These are phyloP conservation scores for Zonotrichia leucophrys DNA, from an alignment of 2,113 vertebrate species.

Conservation along the genomic window DNA sequence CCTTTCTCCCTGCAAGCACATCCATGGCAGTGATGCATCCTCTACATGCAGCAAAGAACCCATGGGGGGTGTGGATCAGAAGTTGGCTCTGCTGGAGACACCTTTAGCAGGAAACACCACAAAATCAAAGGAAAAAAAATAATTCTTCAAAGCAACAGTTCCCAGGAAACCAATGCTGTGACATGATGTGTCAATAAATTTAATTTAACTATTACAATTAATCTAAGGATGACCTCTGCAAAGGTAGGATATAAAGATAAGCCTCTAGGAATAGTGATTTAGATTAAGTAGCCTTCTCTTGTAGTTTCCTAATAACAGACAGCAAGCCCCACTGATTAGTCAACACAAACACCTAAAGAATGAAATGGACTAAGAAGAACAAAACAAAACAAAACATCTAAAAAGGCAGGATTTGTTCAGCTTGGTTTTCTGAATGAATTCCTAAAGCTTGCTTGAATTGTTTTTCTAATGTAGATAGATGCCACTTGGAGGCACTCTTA, in stretches of 20 bases:
- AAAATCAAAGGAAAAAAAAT: not conserved
- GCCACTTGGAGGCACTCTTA: slow-evolving; percentile 83
- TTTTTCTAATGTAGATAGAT: slow-evolving; percentile 57
- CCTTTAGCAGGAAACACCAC: not conserved
- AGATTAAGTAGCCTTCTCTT: not conserved
- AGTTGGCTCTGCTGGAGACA: not conserved
- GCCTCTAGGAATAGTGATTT: not conserved
- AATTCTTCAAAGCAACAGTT: not conserved
- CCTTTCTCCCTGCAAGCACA: not conserved
- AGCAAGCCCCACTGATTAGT: not conserved
- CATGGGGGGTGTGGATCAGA: accelerated
- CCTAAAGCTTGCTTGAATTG: not conserved
- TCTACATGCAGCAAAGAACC: not conserved
- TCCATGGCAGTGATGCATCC: not conserved
- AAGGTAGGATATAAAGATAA: not conserved
- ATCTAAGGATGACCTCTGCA: not conserved
- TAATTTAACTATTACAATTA: not conserved
- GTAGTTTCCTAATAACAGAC: not conserved
- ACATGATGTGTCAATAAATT: not conserved
- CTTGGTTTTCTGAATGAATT: not conserved
- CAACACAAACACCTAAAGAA: not conserved
- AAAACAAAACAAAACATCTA: not conserved
- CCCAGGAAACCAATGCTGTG: not conserved
- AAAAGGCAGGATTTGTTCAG: not conserved
- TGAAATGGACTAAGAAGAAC: not conserved